Conservation (phyloP, 2,797 vertebrate genomes). For the Gouania willdenowi region DNA sequence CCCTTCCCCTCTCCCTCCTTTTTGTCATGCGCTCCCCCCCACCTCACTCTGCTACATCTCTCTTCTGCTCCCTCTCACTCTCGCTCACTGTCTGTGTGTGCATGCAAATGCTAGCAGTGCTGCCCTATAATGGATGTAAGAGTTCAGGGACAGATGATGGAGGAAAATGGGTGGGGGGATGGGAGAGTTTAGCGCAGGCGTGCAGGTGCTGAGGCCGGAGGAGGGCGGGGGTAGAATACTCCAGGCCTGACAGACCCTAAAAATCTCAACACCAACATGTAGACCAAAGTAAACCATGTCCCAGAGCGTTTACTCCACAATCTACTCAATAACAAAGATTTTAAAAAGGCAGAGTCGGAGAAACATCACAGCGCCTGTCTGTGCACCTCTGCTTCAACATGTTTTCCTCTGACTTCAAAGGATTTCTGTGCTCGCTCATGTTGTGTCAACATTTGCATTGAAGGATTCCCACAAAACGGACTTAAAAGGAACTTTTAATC, state of each 20-base stretch:
- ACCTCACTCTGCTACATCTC: conserved; percentile 18
- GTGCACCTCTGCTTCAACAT: not conserved
- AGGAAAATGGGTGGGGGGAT: conserved; percentile 32
- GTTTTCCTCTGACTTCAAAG: not conserved
- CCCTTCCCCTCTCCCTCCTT: conserved; percentile 41
- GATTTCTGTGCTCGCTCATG: not conserved
- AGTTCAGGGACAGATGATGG: conserved; percentile 69
- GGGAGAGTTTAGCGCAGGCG: conserved; percentile 66
- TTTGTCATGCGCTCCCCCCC: conserved; percentile 35
- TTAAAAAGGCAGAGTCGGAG: not conserved
- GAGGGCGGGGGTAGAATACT: conserved; percentile 9
- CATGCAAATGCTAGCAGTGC: conserved; percentile 50
- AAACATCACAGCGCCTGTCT: conserved; percentile 2
- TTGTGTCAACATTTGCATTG: not conserved
- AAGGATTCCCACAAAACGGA: not conserved
- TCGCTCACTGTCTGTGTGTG: conserved; percentile 29
- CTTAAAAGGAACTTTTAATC: conserved; percentile 1
- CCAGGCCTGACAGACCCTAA: conserved; percentile 22
- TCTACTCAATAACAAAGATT: conserved; percentile 9
- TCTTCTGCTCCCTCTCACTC: conserved; percentile 23
- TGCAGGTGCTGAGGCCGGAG: conserved; percentile 58
- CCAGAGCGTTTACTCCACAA: conserved; percentile 3
- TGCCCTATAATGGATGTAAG: conserved; percentile 65
- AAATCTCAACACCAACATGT: conserved; percentile 26
- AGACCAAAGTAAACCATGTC: conserved; percentile 20